Conservation (phyloP, 1,140 invertebrate species). For the Marisa cornuarietis region DNA sequence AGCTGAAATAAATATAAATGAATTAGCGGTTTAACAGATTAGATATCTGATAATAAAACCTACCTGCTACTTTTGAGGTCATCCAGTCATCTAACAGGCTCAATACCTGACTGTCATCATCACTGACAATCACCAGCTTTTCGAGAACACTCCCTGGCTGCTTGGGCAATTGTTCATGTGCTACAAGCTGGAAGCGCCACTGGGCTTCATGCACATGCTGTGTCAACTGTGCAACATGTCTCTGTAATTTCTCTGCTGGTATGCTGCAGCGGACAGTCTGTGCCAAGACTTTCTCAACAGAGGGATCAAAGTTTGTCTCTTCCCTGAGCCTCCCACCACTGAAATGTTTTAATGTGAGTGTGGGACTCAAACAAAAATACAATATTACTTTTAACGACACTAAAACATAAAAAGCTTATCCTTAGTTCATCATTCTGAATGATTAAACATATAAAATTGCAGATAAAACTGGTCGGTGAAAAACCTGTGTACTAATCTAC, state of each 20-base stretch:
- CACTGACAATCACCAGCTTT: conserved; percentile 37
- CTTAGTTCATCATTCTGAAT: no score
- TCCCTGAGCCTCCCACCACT: neutral
- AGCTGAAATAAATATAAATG: no score
- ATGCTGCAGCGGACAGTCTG: conserved; percentile 47
- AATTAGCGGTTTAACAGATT: neutral
- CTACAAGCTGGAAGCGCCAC: conserved; percentile 63
- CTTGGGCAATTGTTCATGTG: conserved; percentile 53
- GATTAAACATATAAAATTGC: no score
- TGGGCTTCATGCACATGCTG: conserved; percentile 61
- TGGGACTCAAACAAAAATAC: no score
- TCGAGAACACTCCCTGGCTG: conserved; percentile 48
- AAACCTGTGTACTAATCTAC: no score
- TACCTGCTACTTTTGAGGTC: neutral
- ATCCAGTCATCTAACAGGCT: conserved; percentile 10
- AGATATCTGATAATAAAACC: neutral
- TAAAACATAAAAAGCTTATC: no score
- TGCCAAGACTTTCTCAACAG: conserved; percentile 44
- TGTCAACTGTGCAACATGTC: conserved; percentile 50
- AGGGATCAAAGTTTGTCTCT: conserved; percentile 22
- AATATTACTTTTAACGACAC: no score
- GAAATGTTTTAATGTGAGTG: neutral
- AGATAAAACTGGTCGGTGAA: no score
- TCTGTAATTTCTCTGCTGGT: conserved; percentile 38
- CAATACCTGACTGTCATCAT: conserved; percentile 25